phyloP scores from a whole-genome alignment of 2,888 invertebrate species.

The Philereme transversata region DNA sequence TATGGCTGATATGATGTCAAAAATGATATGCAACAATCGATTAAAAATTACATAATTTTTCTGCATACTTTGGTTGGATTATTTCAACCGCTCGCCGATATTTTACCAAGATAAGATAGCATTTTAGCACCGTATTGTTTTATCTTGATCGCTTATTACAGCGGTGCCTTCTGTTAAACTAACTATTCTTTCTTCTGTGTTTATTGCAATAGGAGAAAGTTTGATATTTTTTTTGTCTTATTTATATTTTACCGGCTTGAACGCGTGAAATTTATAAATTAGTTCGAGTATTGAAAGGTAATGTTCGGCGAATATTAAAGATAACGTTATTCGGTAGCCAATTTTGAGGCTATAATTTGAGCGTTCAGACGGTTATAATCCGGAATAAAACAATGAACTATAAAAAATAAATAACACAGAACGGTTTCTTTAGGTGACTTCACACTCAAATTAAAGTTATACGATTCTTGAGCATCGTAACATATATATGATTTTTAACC shows the following conservation, averaged over 20 bases:
- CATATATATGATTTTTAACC: too few relatives aligned
- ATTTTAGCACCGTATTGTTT: constrained; percentile 16
- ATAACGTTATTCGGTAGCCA: not conserved
- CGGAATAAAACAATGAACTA: too few relatives aligned
- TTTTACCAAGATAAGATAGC: constrained; percentile 7
- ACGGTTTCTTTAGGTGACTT: too few relatives aligned
- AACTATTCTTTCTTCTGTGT: constrained; percentile 1
- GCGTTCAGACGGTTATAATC: not conserved
- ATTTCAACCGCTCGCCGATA: not conserved
- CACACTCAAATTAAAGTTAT: too few relatives aligned
- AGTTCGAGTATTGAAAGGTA: not conserved
- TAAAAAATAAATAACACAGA: too few relatives aligned
- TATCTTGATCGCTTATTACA: constrained; percentile 19
- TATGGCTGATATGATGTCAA: too few relatives aligned
- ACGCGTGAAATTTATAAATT: constrained; percentile 6
- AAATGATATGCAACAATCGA: too few relatives aligned
- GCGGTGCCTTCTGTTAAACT: constrained; percentile 5
- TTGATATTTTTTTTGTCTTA: not conserved
- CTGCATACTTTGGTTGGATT: too few relatives aligned
- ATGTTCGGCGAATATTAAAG: not conserved
- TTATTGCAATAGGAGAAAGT: constrained; percentile 14
- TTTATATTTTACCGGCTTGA: not conserved
- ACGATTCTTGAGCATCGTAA: too few relatives aligned
- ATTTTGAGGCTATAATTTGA: not conserved
- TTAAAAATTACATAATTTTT: too few relatives aligned